A percentile compares a stretch with the other conserved stretches of the same genome.
Evolutionary conservation across 2,113 vertebrate genomes (phyloP).

Genomic region (Tinamus guttatus): DNA sequence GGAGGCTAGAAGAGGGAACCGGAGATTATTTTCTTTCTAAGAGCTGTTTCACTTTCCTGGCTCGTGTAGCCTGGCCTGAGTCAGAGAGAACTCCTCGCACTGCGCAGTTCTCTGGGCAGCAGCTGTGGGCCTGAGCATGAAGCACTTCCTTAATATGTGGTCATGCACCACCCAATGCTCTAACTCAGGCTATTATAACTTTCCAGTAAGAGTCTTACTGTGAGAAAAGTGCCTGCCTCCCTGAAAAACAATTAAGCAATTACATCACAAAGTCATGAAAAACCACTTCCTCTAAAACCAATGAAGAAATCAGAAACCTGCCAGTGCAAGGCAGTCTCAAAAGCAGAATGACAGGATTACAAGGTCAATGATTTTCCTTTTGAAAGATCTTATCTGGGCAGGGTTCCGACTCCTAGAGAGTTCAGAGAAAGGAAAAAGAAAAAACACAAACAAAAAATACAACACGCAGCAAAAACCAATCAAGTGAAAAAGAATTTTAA

Average conservation of each 20-base stretch:
- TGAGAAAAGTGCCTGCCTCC: background rate
- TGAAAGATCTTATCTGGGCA: slow-evolving; percentile 25
- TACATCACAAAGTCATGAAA: slow-evolving; percentile 37
- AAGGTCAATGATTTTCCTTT: slow-evolving; percentile 46
- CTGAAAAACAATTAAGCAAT: slow-evolving; percentile 53
- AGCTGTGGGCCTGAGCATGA: background rate
- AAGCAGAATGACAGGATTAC: slow-evolving; percentile 43
- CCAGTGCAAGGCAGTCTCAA: background rate
- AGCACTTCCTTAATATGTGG: background rate
- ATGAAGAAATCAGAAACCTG: slow-evolving; percentile 49
- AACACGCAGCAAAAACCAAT: background rate
- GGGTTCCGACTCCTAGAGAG: background rate
- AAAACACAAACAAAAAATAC: background rate
- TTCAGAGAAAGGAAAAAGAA: slow-evolving; percentile 6
- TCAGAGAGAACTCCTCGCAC: background rate
- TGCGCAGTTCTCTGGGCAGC: background rate
- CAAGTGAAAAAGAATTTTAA: slow-evolving; percentile 20
- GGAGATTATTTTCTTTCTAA: background rate
- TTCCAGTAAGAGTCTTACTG: background rate
- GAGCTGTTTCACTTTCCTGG: background rate
- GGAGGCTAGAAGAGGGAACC: background rate
- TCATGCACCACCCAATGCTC: background rate
- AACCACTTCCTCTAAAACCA: slow-evolving; percentile 43
- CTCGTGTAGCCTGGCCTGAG: background rate
- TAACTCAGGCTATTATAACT: background rate